Evolutionary conservation across 2,888 invertebrate genomes (phyloP).

Genomic region (Blastobasis lacticolella): DNA sequence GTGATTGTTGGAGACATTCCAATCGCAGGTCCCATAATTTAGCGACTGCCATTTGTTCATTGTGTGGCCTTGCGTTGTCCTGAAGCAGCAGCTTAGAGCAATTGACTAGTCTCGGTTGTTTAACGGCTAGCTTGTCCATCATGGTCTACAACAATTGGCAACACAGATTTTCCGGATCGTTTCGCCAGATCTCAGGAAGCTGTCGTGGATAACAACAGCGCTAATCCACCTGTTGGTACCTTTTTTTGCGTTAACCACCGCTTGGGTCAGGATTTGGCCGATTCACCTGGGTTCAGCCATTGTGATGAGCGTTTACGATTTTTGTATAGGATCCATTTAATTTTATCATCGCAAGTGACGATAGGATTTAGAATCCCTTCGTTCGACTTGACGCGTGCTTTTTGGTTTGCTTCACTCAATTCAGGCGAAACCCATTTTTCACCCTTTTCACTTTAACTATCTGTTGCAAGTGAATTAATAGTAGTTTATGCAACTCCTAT

Average conservation of each 20-base stretch:
- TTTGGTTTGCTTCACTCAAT: conserved; percentile 9
- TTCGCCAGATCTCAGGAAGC: conserved; percentile 8
- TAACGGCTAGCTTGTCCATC: not conserved
- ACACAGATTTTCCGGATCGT: conserved; percentile 14
- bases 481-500: too few species aligned
- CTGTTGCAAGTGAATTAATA: conserved; percentile 14
- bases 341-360: conserved; percentile 15
- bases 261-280: conserved; percentile 15
- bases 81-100: not conserved
- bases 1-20: not conserved
- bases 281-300: conserved; percentile 24
- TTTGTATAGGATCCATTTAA: conserved; percentile 13
- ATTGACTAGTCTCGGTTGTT: not conserved
- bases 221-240: conserved; percentile 14
- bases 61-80: not conserved
- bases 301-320: conserved; percentile 17
- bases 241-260: conserved; percentile 17
- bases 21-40: too few species aligned
- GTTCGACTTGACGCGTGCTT: conserved; percentile 8
- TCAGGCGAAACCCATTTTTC: conserved; percentile 9
- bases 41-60: not conserved
- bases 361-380: conserved; percentile 12
- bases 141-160: conserved; percentile 12
- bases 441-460: conserved; percentile 5
- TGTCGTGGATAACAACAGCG: conserved; percentile 12